Evolutionary conservation across 2,888 invertebrate species (phyloP).

Genomic region (Volucella inflata): DNA sequence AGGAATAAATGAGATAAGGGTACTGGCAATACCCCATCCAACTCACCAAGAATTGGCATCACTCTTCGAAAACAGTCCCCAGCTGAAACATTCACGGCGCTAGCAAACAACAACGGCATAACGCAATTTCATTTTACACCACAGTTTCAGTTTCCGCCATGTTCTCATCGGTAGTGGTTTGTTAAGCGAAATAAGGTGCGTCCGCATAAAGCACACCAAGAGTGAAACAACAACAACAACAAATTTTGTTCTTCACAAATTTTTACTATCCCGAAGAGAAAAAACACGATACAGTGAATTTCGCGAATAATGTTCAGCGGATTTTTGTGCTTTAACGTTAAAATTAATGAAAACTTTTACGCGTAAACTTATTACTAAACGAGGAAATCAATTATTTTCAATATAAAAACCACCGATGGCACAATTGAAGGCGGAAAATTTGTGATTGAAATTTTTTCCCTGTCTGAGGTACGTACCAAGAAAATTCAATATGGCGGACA

Average conservation of each 20-base stretch:
- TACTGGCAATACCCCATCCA: slow-evolving; percentile 17
- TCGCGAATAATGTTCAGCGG: slow-evolving; percentile 70
- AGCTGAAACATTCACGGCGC: slow-evolving; percentile 35
- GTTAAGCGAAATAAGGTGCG: slow-evolving; percentile 55
- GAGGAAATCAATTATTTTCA: slow-evolving; percentile 77
- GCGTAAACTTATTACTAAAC: slow-evolving; percentile 55
- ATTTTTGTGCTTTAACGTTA: slow-evolving; percentile 62
- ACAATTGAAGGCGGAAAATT: slow-evolving; percentile 85
- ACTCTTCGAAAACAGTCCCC: slow-evolving; percentile 61
- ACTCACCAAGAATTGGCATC: slow-evolving; percentile 28
- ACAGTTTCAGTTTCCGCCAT: slow-evolving; percentile 79
- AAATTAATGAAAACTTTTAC: slow-evolving; percentile 75
- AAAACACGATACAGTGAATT: slow-evolving; percentile 72
- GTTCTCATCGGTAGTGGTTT: slow-evolving; percentile 76
- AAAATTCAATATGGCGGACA: slow-evolving; percentile 83
- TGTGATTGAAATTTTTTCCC: slow-evolving; percentile 86
- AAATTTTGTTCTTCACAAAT: no score
- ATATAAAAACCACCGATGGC: slow-evolving; percentile 85
- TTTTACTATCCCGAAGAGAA: slow-evolving; percentile 49
- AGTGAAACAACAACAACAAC: slow-evolving; percentile 60
- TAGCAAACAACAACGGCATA: slow-evolving; percentile 35
- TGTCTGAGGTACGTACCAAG: slow-evolving; percentile 86
- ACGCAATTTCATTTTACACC: slow-evolving; percentile 70
- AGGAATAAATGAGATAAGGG: background rate
- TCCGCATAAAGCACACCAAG: slow-evolving; percentile 67